Base-by-base conservation (phyloP, 2,113 vertebrate genomes). In the Sceloporus undulatus region DNA sequence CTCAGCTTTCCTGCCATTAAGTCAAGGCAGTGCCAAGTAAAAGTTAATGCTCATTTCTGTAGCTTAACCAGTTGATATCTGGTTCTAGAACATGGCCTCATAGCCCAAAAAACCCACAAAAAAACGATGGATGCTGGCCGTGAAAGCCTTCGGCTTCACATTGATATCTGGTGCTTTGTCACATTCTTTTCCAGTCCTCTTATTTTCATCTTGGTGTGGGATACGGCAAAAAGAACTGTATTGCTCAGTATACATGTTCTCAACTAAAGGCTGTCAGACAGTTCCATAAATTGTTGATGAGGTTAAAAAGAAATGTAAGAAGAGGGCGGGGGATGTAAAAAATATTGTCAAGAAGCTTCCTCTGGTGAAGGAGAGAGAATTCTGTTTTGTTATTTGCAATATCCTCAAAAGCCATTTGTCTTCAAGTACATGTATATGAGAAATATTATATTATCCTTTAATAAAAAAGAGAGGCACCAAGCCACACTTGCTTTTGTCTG, bases 371-470 rank as follows among this genome's bases (percentile, higher is more conserved):
- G 90, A 75, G 7, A 87, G 85, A 76, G 82, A 68, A 25, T 91
- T 75, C 90, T 82, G 75, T 48, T 56, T 91, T 92, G 82, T 90
- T 88, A 79, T 27, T 85, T 89, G 59, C 16, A 85, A 78, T 88
- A 71, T 71, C 78, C 40, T 52, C 91, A 92, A 88, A 71, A 75
- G 87, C 66, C 88, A 91, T 85, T 90, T 2, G 3, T 42, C 23
- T 48, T 88, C 85, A 88, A 19, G 73, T 80, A 84, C 85, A 42
- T 84, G 75, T 78, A 85, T 92, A 76, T 62, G 82, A 94, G 89
- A 68, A 91, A 91, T 88, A 91, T 85, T 94, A 87, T 89, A 79
- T 87, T 91, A 84, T 82, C 89, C 81, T 89, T 87, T 90, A 91
- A 90, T 82, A 94, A 93, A 88, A 42, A 75, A 40, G 62, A 13